Evolutionary conservation across 2,888 invertebrate species (phyloP), one percentile per base, ranked within the genome.

Genomic region (Chymomyza amoena): DNA sequence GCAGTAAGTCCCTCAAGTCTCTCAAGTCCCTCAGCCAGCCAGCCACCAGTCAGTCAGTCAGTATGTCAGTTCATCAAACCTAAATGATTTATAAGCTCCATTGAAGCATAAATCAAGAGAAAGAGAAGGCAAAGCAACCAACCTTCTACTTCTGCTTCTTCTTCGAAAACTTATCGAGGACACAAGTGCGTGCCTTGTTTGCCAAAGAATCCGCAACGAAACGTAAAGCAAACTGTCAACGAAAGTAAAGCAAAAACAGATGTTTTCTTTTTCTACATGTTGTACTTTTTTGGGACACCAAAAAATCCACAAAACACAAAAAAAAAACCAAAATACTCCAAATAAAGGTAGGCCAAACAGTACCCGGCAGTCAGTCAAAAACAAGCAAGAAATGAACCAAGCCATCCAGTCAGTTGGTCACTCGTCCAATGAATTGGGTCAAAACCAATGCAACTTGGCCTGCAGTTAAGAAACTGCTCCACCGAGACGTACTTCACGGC

Each of bases 181-280:
- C 84, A 76, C 85, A 81, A 84, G 85, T 84, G 84, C 84, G 84
- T 84, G 84, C 76, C 76, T 73, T 71, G 84, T 56, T 77, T 84
- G 78, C 78, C 73, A 84, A 87, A 73, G 57, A 72, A 66, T 52
- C 36, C 59, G 32, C 61, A 65, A 45, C 69, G 32, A 32, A 32
- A 0, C 59, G 77, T 57, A 45, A 45, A 72, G 45, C 72, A 76
- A 84, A 79, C 84, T 87, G 84, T 84, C 84, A 84, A 84, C 83
- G 87, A 87, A 84, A 84, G 84, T 83, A 84, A 84, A 81, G 76
- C 50, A 75, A 71, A 68, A 76, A 79, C 81, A 86, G 75, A 79
- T 84, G 80, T 77, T 70, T 62, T 50, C 45, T 45, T 60, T 66
- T 66, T 60, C n/a, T 60, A 54, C 66, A 51, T 64, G 51, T 61